Base-by-base conservation (phyloP, 2,113 vertebrate species). In the Nerophis ophidion region DNA sequence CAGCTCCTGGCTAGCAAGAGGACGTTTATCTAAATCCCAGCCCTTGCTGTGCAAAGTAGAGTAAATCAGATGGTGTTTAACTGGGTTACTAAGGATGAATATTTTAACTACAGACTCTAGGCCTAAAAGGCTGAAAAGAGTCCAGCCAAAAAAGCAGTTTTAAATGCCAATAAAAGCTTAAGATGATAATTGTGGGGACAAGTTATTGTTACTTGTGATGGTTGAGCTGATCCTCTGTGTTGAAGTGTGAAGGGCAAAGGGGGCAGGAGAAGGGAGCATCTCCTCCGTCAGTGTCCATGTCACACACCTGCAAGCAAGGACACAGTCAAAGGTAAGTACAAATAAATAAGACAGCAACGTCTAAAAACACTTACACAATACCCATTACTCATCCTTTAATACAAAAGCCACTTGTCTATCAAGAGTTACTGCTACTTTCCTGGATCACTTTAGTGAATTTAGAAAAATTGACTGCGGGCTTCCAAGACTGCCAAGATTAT, bases 181-280 rank as follows among this genome's bases (percentile, higher is more conserved):
- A 11, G 40, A 44, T 44, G 40, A 44, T 44, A 44, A 44, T 12
- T 44, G 40, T 5, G 4, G 11, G 11, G 4, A 44, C 11, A 44
- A 44, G 12, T 11, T 44, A 4, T 44, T 44, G 17, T 87, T 86
- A 86, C 86, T 79, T 84, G 78, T 87, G 86, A 76, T 84, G 71
- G 62, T 86, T 82, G 5, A 87, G 86, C 66, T 86, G 86, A 44
- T 86, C 82, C 55, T 82, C 84, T 0, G 82, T 85, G 78, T 61
- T 81, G 62, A 87, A 87, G 2, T 79, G 75, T 35, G 86, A 85
- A 34, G 82, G 79, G 61, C 86, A 87, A 57, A 78, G 56, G n/a
- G 86, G 77, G 72, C 86, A 87, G 1, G 77, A 0, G 16, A 73
- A 82, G 33, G 81, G 68, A 66, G 76, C 72, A 60, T 74, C 70